Conservation (phyloP, 2,888 invertebrate genomes). For the Monochamus alternatus region DNA sequence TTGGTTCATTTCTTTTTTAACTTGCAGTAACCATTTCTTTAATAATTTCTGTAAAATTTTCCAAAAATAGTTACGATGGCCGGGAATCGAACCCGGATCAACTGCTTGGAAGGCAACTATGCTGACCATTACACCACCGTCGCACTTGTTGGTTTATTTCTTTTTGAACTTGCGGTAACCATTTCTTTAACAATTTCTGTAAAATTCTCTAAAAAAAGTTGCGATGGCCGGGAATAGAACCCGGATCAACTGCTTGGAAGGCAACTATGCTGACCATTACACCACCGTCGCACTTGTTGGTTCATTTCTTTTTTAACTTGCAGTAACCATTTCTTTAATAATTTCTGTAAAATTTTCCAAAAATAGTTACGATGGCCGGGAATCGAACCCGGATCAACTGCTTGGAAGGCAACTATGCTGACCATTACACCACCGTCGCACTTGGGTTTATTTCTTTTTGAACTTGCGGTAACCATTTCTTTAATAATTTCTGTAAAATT, state of each 20-base stretch:
- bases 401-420: conserved; percentile 72
- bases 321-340: not conserved
- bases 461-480: too few species aligned
- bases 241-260: conserved; percentile 72
- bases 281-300: conserved; percentile 67
- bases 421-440: conserved; percentile 72
- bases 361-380: conserved; percentile 70
- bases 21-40: too few species aligned
- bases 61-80: conserved; percentile 67
- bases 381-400: conserved; percentile 73
- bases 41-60: too few species aligned
- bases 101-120: conserved; percentile 72
- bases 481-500: too few species aligned
- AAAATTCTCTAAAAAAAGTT: conserved; percentile 37
- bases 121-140: conserved; percentile 72
- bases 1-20: too few species aligned
- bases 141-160: conserved; percentile 53
- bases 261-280: conserved; percentile 72
- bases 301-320: not conserved
- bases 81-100: conserved; percentile 73
- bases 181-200: too few species aligned
- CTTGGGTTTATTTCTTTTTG: too few species aligned
- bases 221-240: conserved; percentile 72
- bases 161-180: too few species aligned
- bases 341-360: not conserved